Percentiles rank a stretch among this genome's conserved stretches.
phyloP scores from a whole-genome alignment of 2,888 invertebrate species.

The Metallyticus violacea region DNA sequence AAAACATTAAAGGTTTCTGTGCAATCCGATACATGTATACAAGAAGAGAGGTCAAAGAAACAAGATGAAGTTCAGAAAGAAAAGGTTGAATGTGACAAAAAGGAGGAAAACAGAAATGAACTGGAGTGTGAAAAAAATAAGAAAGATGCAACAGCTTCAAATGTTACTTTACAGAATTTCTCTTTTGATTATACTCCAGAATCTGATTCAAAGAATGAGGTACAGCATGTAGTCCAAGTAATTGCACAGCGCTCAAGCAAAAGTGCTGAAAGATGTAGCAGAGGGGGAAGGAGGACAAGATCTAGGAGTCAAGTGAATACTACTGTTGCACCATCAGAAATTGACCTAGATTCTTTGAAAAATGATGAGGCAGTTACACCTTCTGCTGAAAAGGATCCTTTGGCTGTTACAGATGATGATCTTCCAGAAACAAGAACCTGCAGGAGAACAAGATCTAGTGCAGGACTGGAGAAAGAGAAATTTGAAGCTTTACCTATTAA shows the following conservation, averaged over 20 bases:
- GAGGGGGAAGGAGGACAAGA: not conserved
- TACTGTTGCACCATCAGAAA: not conserved
- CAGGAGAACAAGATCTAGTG: not conserved
- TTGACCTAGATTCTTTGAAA: not conserved
- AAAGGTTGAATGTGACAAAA: not conserved
- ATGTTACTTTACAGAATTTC: not conserved
- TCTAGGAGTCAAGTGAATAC: not conserved
- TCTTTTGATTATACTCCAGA: slow-evolving; percentile 7
- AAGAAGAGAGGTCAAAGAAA: not conserved
- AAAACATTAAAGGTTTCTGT: not conserved
- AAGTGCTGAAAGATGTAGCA: not conserved
- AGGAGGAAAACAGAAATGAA: not conserved
- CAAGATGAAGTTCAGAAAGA: not conserved
- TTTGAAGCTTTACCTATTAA: not conserved
- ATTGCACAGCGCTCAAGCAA: not conserved
- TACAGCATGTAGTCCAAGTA: not conserved
- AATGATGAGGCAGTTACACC: not conserved
- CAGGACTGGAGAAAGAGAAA: not conserved
- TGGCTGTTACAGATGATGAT: slow-evolving; percentile 9
- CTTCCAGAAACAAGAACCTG: not conserved
- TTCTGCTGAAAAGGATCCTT: slow-evolving; percentile 13
- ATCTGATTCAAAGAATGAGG: not conserved
- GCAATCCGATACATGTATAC: not conserved
- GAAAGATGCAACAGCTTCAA: no score
- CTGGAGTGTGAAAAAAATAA: not conserved